Base-by-base conservation (phyloP, 2,797 vertebrate genomes). In the Platalea minor region DNA sequence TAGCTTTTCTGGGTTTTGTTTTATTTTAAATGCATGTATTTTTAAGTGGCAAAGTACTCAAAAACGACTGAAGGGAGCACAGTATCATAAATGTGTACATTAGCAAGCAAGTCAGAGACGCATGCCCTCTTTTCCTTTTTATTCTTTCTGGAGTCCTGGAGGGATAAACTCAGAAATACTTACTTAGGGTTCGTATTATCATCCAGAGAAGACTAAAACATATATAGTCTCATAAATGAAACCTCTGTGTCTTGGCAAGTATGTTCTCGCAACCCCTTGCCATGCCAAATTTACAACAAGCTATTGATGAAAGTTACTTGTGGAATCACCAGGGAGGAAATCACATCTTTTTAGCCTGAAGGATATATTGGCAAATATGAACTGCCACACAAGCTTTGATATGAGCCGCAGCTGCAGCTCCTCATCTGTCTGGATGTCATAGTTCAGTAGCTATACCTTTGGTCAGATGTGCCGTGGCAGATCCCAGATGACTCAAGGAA, bases 351-450 rank as follows among this genome's bases (percentile, higher is more conserved):
- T 96, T 87, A 89, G 18, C n/a, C 50, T 89, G 85, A 53, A 96
- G 85, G 77, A 85, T 91, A 86, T 29, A 73, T 67, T 94, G 90
- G 60, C 60, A 91, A 83, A 95, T 89, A 64, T 15, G 93, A 95
- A 74, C 33, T 88, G 90, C 93, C 95, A 96, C 43, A 28, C 0
- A 54, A 78, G 82, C 60, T 94, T 95, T 93, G 77, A 83, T 86
- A 76, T 28, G 64, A 88, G 79, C 80, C 86, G 73, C 86, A 92
- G 29, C 53, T 85, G 80, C 89, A 18, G 60, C 85, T 80, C 70
- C 78, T 94, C 41, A 13, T 89, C 69, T 89, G 57, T 33, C 89
- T 94, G 67, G 21, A 73, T 95, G 89, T 90, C 79, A 78, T 3
- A 64, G 84, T 75, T 90, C 96, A 85, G 77, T n/a, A 80, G 67